Conservation (phyloP, 1,140 invertebrate genomes). For the Homarus americanus region DNA sequence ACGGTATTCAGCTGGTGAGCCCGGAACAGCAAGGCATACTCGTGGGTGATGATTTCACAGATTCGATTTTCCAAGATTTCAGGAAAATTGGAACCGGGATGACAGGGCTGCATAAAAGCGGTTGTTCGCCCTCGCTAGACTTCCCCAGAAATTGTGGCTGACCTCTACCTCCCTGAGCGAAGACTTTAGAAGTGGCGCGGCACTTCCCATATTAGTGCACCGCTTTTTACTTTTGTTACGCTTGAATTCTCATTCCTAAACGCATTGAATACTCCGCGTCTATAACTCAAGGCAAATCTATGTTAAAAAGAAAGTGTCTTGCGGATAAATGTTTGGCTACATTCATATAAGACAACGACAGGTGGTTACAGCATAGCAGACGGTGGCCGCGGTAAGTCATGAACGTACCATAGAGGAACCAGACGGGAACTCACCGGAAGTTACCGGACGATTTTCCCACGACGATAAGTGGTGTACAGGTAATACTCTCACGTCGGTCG, state of each 20-base stretch:
- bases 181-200: constrained; percentile 15
- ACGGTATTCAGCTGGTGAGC: constrained; percentile 38
- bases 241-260: too few relatives aligned
- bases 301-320: too few relatives aligned
- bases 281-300: too few relatives aligned
- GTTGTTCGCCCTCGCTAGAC: constrained; percentile 50
- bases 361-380: neutral
- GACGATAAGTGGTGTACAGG: neutral
- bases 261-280: too few relatives aligned
- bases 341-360: neutral
- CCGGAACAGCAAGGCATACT: constrained; percentile 39
- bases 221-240: neutral
- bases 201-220: neutral
- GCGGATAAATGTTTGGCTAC: too few relatives aligned
- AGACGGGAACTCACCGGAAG: constrained; percentile 12
- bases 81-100: constrained; percentile 60
- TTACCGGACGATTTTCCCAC: constrained; percentile 22
- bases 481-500: neutral
- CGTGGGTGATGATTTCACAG: neutral
- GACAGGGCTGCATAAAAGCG: constrained; percentile 61
- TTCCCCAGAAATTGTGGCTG: constrained; percentile 64
- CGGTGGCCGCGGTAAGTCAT: neutral
- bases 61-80: constrained; percentile 71
- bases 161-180: constrained; percentile 55
- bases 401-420: constrained; percentile 18